Evolutionary conservation across 2,888 invertebrate species (phyloP).

Genomic region (Eurytoma adleriae): DNA sequence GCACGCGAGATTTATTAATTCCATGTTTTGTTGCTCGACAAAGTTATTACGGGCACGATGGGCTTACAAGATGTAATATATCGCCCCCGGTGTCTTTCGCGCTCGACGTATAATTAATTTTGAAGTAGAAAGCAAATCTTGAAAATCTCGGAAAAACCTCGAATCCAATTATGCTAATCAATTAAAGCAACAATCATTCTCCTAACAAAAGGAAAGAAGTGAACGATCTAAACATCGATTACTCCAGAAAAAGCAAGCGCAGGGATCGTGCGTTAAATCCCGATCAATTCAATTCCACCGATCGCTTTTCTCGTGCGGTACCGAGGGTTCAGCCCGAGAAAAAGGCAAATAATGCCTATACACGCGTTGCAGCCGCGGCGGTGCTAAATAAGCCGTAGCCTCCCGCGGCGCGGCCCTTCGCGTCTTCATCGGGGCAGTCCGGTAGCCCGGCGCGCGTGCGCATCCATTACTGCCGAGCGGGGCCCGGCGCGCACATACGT

Average conservation of each 20-base stretch:
- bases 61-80: no score
- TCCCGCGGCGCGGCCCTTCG: constrained; percentile 39
- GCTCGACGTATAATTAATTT: no score
- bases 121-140: no score
- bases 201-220: no score
- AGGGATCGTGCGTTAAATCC: constrained; percentile 25
- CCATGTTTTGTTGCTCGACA: background rate
- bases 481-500: no score
- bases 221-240: no score
- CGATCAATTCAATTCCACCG: constrained; percentile 35
- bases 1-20: background rate
- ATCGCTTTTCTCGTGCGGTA: background rate
- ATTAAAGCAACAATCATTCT: no score
- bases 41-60: no score
- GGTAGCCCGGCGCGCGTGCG: constrained; percentile 21
- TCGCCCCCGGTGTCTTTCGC: no score
- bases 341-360: background rate
- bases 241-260: background rate
- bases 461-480: constrained; percentile 36
- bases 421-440: constrained; percentile 45
- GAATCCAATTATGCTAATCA: no score
- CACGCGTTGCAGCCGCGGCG: constrained; percentile 46
- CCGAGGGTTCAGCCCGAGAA: background rate
- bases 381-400: constrained; percentile 45
- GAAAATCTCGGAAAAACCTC: no score